These are phyloP conservation scores for Diaprepes abbreviatus DNA, from an alignment of 2,888 invertebrate genomes.

Conservation along the genomic window DNA sequence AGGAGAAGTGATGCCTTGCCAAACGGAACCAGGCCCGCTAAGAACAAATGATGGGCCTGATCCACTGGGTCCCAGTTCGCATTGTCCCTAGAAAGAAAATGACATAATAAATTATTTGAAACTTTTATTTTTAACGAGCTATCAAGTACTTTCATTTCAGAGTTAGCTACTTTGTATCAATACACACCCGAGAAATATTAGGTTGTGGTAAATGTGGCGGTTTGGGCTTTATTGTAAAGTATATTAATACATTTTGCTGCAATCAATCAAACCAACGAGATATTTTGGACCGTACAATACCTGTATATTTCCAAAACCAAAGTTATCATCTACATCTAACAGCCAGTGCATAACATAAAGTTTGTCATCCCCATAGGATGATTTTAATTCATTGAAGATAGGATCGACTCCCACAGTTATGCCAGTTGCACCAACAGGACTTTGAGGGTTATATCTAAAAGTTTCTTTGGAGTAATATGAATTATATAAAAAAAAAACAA, in stretches of 20 bases:
- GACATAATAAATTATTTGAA: no score
- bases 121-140: no score
- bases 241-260: no score
- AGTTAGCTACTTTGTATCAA: no score
- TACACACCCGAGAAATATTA: no score
- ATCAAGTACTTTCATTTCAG: no score
- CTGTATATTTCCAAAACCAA: conserved; percentile 53
- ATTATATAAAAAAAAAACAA: no score
- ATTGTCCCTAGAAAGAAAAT: conserved; percentile 39
- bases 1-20: conserved; percentile 52
- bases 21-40: conserved; percentile 50
- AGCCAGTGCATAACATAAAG: conserved; percentile 55
- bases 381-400: conserved; percentile 30
- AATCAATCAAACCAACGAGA: no score
- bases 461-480: no score
- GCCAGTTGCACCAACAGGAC: conserved; percentile 16
- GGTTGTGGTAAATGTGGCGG: no score
- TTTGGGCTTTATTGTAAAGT: no score
- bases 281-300: not conserved
- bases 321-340: conserved; percentile 53
- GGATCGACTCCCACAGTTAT: conserved; percentile 41
- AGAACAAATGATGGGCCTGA: conserved; percentile 53
- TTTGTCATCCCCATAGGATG: conserved; percentile 43
- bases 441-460: conserved; percentile 28
- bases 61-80: conserved; percentile 49